A percentile compares a stretch with the other conserved stretches of the same genome.
phyloP scores from a whole-genome alignment of 2,888 invertebrate genomes.

The Magallana nippona region DNA sequence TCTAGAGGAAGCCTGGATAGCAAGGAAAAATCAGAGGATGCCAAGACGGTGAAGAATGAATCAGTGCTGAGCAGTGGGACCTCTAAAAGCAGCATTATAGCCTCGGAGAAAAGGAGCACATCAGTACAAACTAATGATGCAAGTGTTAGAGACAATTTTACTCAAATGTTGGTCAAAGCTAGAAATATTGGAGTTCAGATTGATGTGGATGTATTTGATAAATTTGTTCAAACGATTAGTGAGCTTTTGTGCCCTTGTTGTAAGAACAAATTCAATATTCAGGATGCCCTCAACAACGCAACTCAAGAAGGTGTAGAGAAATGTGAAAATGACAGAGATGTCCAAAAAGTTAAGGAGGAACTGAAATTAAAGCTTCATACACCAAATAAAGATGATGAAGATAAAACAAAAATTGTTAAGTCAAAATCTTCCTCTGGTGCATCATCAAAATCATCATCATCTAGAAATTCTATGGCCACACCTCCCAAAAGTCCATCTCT shows the following conservation, averaged over 20 bases:
- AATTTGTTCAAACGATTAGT: constrained; percentile 4
- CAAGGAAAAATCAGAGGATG: background rate
- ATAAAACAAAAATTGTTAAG: background rate
- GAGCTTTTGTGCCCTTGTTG: constrained; percentile 40
- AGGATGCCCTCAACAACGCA: background rate
- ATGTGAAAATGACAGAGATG: constrained; percentile 17
- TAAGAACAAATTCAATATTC: constrained; percentile 21
- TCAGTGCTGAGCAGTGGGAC: constrained; percentile 5
- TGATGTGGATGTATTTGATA: background rate
- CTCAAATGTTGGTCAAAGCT: constrained; percentile 21
- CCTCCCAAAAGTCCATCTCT: constrained; percentile 13
- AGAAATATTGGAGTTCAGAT: constrained; percentile 36
- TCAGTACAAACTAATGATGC: constrained; percentile 22
- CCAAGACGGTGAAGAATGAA: background rate
- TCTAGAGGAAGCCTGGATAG: background rate
- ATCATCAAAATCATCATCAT: constrained; percentile 36
- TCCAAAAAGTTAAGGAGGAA: constrained; percentile 19
- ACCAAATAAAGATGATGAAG: background rate
- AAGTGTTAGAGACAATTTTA: background rate
- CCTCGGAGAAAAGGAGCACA: background rate
- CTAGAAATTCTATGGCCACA: background rate
- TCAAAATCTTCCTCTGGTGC: background rate
- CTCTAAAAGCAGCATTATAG: background rate
- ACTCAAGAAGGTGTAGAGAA: background rate
- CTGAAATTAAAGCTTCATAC: constrained; percentile 13